Evolutionary conservation across 2,797 vertebrate species (phyloP), one percentile per base, ranked within the genome.

Genomic region (Corythornis leucogaster): DNA sequence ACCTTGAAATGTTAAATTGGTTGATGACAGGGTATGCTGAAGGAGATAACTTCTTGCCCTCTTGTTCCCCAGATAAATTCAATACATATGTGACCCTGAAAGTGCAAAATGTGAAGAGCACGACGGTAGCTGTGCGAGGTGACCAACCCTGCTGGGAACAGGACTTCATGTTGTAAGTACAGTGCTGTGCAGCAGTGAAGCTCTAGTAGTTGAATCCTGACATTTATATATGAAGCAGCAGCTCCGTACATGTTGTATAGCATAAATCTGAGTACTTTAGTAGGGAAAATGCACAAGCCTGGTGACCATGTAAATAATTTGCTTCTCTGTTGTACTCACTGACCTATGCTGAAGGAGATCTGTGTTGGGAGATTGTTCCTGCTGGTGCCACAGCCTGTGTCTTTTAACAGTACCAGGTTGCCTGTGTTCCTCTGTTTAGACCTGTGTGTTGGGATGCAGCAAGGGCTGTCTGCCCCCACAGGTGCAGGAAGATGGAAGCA

Each of bases 91-190:
- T 99, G 85, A 99, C 99, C 2, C 93, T 99, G 91, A 99, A 99
- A 96, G 99, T 99, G 73, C 99, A 99, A 96, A 99, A 99, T 96
- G 99, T 99, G 96, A 99, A 99, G 98, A 99, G 99, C 86, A 99
- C 99, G 1, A 99, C 99, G 0, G 97, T 99, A 81, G 98, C 99
- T 0, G 99, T 99, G 38, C 98, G 99, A 20, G 99, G 99, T 15
- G 98, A 99, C 76, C 98, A 98, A 30, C 99, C 99, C 38, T 99
- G 98, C 92, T 99, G 99, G 99, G 99, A 99, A n/a, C 99, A 99
- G 95, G 99, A 99, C 97, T 99, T 99, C 97, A 99, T 99, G 99
- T 99, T 99, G 99, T 99, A 97, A 99, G 99, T 99, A 95, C 4
- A 14, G 42, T 24, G 33, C 10, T 53, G 26, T 1, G 1, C 12